Percentiles rank a stretch among this genome's conserved stretches.
Evolutionary conservation across 1,140 invertebrate genomes (phyloP).

Genomic region (Acyrthosiphon pisum): DNA sequence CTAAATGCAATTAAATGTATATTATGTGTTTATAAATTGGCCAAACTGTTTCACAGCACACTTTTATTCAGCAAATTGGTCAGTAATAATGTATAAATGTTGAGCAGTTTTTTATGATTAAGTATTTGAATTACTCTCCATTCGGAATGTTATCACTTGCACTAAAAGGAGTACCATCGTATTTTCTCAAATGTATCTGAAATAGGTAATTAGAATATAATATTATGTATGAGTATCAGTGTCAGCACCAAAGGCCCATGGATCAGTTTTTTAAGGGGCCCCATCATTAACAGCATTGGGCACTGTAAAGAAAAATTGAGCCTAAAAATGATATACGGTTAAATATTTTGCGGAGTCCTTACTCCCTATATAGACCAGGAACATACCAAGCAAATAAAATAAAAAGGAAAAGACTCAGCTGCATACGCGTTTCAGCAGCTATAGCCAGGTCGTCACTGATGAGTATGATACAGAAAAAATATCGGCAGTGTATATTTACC

Average conservation of each 20-base stretch:
- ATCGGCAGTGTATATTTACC: constrained; percentile 67
- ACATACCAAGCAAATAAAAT: too few relatives aligned
- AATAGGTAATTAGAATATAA: neutral
- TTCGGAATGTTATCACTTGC: constrained; percentile 52
- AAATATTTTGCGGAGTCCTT: too few relatives aligned
- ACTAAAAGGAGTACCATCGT: constrained; percentile 55
- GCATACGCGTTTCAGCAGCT: too few relatives aligned
- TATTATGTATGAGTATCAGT: neutral
- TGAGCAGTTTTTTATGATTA: neutral
- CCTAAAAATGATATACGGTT: too few relatives aligned
- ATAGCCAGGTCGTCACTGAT: too few relatives aligned
- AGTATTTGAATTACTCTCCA: neutral
- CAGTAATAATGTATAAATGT: neutral
- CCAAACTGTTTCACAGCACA: neutral
- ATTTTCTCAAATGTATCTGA: constrained; percentile 58
- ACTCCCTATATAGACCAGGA: too few relatives aligned
- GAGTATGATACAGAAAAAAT: neutral
- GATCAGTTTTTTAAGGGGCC: too few relatives aligned
- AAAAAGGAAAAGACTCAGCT: too few relatives aligned
- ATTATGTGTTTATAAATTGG: neutral
- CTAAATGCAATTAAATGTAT: neutral
- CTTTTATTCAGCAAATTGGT: neutral
- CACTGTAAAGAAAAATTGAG: too few relatives aligned
- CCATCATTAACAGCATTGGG: too few relatives aligned
- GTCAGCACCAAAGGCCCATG: too few relatives aligned